phyloP scores from a whole-genome alignment of 2,888 invertebrate genomes.

The Ophion costatus region DNA sequence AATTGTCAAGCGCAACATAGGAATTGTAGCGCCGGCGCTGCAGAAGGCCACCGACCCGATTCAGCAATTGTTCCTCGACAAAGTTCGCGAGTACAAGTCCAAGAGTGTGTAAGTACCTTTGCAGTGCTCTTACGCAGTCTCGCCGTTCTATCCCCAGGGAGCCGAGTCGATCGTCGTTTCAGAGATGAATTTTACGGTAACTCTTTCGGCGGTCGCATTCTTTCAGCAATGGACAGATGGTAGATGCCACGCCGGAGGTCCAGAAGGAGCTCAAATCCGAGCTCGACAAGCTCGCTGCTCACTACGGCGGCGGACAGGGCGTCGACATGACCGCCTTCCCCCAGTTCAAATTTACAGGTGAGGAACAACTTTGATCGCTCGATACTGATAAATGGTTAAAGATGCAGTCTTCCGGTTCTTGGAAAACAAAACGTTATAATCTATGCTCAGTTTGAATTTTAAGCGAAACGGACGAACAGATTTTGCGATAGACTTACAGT shows the following conservation, averaged over 20 bases:
- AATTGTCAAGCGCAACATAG: constrained; percentile 87
- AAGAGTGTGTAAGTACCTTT: constrained; percentile 91
- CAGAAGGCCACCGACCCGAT: constrained; percentile 94
- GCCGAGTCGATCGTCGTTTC: too few species aligned
- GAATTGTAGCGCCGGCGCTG: constrained; percentile 88
- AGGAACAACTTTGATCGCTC: background rate
- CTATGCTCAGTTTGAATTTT: too few species aligned
- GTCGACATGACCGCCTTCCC: constrained; percentile 96
- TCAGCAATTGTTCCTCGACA: constrained; percentile 96
- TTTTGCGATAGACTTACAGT: too few species aligned
- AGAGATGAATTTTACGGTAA: background rate
- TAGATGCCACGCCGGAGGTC: constrained; percentile 91
- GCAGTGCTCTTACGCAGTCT: too few species aligned
- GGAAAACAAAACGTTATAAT: too few species aligned
- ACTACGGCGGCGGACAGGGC: constrained; percentile 90
- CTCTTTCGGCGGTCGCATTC: background rate
- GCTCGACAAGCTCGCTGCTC: constrained; percentile 91
- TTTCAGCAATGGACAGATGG: constrained; percentile 91
- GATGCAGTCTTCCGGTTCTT: too few species aligned
- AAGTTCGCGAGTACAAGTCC: constrained; percentile 94
- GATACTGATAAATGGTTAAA: too few species aligned
- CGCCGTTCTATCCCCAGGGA: too few species aligned
- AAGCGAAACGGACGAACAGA: too few species aligned
- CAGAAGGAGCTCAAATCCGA: constrained; percentile 91
- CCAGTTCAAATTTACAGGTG: constrained; percentile 90